Evolutionary conservation across 2,113 vertebrate species (phyloP), one percentile per base, ranked within the genome.

Genomic region (Chionodraco myersi): DNA sequence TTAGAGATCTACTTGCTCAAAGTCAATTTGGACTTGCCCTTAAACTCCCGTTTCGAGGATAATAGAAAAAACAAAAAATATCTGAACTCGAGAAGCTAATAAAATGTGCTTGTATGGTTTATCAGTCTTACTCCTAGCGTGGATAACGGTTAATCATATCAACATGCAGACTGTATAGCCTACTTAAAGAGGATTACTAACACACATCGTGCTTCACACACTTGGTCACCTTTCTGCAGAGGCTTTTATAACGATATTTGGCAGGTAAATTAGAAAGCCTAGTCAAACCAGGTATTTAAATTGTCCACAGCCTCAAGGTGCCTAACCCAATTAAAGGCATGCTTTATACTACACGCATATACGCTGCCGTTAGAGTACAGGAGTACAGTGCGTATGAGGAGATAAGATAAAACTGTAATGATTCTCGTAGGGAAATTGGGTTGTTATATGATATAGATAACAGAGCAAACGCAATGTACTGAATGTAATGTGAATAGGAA

Each of bases 381-480:
- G 73, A n/a, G 21, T 68, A 8, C 4, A n/a, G n/a, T 26, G 23
- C 30, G 52, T 7, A 21, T 30, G 30, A 79, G 75, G 51, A 75
- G 65, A 78, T 82, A 6, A 88, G 61, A 82, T 76, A 49, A 61
- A 79, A 77, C 5, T 72, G 21, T 79, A 57, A 66, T 12, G 53
- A 85, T 80, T 75, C 34, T 57, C 51, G 36, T 0, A 9, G 44
- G 60, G 21, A 65, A 79, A 84, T 13, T 47, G 51, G 30, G 23
- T 60, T 53, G 10, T 30, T 58, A 72, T 78, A 68, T 18, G 36
- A 5, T 41, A 41, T 7, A 77, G 69, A 79, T 67, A 71, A 77
- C 45, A 73, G 23, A 5, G 34, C 34, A 82, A 82, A 83, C 69
- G 71, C 21, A 62, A 21, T 68, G 23, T 56, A 73, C 23, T 45